Evolutionary conservation across 1,140 invertebrate species (phyloP).

Genomic region (Mycetomoellerius zeteki): DNA sequence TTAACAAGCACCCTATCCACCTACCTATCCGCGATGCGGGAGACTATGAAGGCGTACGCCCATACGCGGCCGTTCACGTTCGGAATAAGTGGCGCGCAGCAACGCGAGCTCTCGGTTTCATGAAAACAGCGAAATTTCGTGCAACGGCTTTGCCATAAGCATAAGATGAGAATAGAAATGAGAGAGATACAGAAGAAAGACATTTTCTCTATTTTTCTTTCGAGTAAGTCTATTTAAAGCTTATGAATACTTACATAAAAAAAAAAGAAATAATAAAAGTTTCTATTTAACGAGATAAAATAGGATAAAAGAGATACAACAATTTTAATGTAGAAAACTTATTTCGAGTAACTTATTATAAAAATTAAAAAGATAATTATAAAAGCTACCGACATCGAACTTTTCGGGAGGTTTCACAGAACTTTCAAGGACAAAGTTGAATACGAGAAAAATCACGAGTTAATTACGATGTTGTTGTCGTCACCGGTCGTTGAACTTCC

Average conservation of each 20-base stretch:
- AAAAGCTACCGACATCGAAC: not conserved
- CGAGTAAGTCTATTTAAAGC: not conserved
- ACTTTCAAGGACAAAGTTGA: not conserved
- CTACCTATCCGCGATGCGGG: not conserved
- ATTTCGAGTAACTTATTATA: not conserved
- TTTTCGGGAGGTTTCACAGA: not conserved
- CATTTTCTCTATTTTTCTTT: not conserved
- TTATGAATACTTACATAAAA: not conserved
- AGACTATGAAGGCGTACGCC: not conserved
- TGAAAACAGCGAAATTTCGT: not conserved
- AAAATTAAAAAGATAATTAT: not conserved
- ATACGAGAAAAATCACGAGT: not conserved
- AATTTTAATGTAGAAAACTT: not conserved
- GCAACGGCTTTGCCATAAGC: not conserved
- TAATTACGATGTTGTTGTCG: not conserved
- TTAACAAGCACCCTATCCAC: constrained; percentile 46
- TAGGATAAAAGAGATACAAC: not conserved
- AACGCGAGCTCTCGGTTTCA: not conserved
- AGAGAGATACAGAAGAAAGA: not conserved
- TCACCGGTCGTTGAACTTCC: constrained; percentile 13
- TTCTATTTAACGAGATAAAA: not conserved
- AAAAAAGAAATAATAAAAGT: not conserved
- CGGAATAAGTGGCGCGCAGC: constrained; percentile 1
- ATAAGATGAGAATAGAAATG: not conserved
- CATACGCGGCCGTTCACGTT: not conserved